Evolutionary conservation across 2,888 invertebrate genomes (phyloP).

Genomic region (Xanthorhoe spadicearia): DNA sequence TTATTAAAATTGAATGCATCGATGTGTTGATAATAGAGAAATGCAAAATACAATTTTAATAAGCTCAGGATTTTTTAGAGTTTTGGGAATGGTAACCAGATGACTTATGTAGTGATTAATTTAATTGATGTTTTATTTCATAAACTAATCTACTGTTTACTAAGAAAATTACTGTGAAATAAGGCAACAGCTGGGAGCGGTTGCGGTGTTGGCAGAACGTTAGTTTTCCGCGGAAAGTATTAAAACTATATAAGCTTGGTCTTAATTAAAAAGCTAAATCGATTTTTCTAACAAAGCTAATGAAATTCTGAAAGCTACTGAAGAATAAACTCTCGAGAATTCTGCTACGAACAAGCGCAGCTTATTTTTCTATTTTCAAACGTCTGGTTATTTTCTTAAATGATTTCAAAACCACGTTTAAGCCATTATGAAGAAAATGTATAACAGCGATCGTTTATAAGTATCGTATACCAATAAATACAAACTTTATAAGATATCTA

Average conservation of each 20-base stretch:
- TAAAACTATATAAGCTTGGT: slow-evolving; percentile 66
- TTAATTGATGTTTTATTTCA: background rate
- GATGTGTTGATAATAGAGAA: too few relatives aligned
- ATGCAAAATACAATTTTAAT: too few relatives aligned
- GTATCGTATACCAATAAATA: too few relatives aligned
- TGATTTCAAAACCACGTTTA: background rate
- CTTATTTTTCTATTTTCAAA: background rate
- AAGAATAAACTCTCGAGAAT: background rate
- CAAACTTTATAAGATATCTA: too few relatives aligned
- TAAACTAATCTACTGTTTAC: slow-evolving; percentile 17
- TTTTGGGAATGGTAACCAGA: too few relatives aligned
- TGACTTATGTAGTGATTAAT: too few relatives aligned
- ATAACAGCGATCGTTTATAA: too few relatives aligned
- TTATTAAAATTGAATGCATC: too few relatives aligned
- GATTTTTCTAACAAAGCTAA: slow-evolving; percentile 10
- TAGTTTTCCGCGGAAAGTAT: slow-evolving; percentile 74
- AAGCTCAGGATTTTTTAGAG: too few relatives aligned
- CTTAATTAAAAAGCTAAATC: slow-evolving; percentile 36
- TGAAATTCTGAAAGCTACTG: background rate
- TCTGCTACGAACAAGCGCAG: background rate
- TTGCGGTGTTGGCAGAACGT: slow-evolving; percentile 60
- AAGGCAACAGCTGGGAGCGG: slow-evolving; percentile 71
- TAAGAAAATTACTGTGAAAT: slow-evolving; percentile 11
- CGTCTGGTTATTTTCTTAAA: background rate
- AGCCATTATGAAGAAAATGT: too few relatives aligned